phyloP scores from a whole-genome alignment of 1,140 invertebrate species.

The Conus betulinus region DNA sequence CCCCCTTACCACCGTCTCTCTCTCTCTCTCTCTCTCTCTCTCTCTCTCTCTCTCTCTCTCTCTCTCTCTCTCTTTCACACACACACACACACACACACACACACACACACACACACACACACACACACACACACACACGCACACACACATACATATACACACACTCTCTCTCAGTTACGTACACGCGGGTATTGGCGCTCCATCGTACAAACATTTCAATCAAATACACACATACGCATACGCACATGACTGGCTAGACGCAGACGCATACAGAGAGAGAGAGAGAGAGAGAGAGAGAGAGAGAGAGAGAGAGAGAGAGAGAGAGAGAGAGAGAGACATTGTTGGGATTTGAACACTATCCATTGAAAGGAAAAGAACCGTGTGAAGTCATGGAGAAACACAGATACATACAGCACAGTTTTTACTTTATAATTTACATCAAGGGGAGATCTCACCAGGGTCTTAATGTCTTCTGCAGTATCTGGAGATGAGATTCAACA shows the following conservation, averaged over 20 bases:
- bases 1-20: background rate
- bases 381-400: too few relatives aligned
- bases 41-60: background rate
- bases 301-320: conserved; percentile 22
- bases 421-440: too few relatives aligned
- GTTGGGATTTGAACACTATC: background rate
- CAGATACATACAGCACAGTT: too few relatives aligned
- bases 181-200: too few relatives aligned
- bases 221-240: background rate
- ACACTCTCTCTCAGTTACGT: too few relatives aligned
- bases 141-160: too few relatives aligned
- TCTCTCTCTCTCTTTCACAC: background rate
- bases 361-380: too few relatives aligned
- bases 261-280: background rate
- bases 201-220: background rate
- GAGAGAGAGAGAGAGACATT: background rate
- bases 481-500: conserved; percentile 80
- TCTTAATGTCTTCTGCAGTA: conserved; percentile 80
- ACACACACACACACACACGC: too few relatives aligned
- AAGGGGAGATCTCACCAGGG: too few relatives aligned
- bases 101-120: too few relatives aligned
- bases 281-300: conserved; percentile 18
- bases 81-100: too few relatives aligned
- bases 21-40: background rate
- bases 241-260: too few relatives aligned